Evolutionary conservation across 2,797 vertebrate species (phyloP), one percentile per base, ranked within the genome.

Genomic region (Acanthiza pusilla): DNA sequence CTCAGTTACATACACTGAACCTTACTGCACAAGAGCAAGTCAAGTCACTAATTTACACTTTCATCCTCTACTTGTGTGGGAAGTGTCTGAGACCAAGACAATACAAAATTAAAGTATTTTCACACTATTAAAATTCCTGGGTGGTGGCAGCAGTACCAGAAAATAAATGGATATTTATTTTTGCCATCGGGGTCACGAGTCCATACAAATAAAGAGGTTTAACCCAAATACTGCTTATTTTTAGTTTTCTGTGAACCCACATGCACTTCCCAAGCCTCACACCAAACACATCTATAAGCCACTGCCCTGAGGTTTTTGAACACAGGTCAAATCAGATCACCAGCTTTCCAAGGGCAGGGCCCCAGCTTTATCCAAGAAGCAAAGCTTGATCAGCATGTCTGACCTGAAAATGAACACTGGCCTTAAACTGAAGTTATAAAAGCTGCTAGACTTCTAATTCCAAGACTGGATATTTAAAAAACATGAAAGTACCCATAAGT

Each of bases 221-320:
- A 92, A 93, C 67, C 62, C 85, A 84, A 93, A 90, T 92, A 66
- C 76, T 70, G 66, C 74, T 93, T 94, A 95, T 96, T 95, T 96
- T 96, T 95, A 97, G 92, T 53, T 76, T 94, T 92, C 89, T 79
- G 63, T 95, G 85, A 96, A 96, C 94, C 50, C 76, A 54, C 18
- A 45, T 91, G 88, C 89, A 89, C 91, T 92, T 71, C 38, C 48
- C 91, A 78, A 85, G 88, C 76, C 74, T 84, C 30, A 62, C 2
- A 8, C 1, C 78, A 78, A 88, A 76, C 40, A 86, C 1, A 1
- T 9, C 70, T 68, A 45, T 85, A 92, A 93, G 92, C 55, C 92
- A 71, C 32, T 8, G 32, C 58, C 83, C 66, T 84, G 66, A 73
- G 85, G 73, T 36, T 91, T 94, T 54, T 90, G 53, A 96, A 15